Conservation (phyloP, 2,888 invertebrate genomes). For the Drosophila melanosoma region DNA sequence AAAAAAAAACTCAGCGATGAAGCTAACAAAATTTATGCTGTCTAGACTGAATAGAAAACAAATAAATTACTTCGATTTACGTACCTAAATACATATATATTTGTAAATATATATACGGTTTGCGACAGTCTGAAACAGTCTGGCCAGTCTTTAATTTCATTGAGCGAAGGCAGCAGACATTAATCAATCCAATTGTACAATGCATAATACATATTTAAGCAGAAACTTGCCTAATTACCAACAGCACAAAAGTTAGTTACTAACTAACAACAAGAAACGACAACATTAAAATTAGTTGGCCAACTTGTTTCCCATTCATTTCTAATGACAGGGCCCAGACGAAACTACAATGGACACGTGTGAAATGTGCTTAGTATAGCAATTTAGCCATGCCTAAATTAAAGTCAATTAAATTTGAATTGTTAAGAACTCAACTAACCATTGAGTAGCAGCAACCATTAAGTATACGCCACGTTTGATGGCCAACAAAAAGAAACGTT, state of each 20-base stretch:
- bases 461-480: constrained; percentile 40
- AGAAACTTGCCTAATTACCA: constrained; percentile 41
- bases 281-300: constrained; percentile 5
- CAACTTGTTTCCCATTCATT: constrained; percentile 22
- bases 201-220: constrained; percentile 47
- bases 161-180: constrained; percentile 9
- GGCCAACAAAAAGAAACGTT: constrained; percentile 57
- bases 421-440: constrained; percentile 32
- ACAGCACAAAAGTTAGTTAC: constrained; percentile 1
- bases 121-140: neutral
- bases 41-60: constrained; percentile 52
- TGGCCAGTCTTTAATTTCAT: constrained; percentile 15
- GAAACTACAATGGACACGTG: neutral
- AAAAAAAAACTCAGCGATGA: constrained; percentile 9
- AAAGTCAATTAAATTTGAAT: constrained; percentile 52
- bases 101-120: neutral
- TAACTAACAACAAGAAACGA: neutral
- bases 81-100: neutral
- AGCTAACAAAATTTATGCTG: constrained; percentile 51
- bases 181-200: constrained; percentile 13
- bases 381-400: constrained; percentile 1
- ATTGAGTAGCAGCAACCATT: constrained; percentile 12
- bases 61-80: constrained; percentile 2
- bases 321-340: constrained; percentile 20
- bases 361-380: constrained; percentile 1